Base-by-base conservation (phyloP, 2,888 invertebrate genomes). In the Xestia c-nigrum region DNA sequence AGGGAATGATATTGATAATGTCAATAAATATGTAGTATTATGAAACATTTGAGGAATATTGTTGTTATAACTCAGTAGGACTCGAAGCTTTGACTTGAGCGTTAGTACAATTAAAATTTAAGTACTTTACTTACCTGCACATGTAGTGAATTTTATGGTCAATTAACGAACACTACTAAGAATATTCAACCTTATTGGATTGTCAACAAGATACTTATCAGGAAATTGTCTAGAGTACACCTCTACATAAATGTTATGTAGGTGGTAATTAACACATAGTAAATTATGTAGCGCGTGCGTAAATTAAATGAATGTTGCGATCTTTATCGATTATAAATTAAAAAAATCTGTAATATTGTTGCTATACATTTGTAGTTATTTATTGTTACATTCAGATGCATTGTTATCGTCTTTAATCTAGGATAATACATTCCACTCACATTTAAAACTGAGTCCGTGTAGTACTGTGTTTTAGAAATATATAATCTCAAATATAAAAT, bases 1-100 rank as follows among this genome's bases (percentile, higher is more conserved):
- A 95, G 94, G 89, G 89, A 91, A 94, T 92, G 91, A 83, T 88
- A 85, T 93, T 94, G 93, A 95, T 93, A 91, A 93, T 94, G 92
- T 93, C 88, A 92, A 90, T 89, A 81, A 85, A 88, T 90, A 87
- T 88, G 84, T 92, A 93, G 91, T 93, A 93, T 93, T 93, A 93
- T 92, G 87, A 90, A 89, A 90, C 87, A 87, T 90, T 92, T 91
- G 89, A 89, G 82, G 80, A 88, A 90, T 92, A 90, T 90, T 91
- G 91, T 93, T 94, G 92, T 93, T 92, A 91, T 91, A 80, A 84
- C 83, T 83, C 78, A 74, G 91, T 92, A 92, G 92, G 84, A 92
- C 90, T 93, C 88, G 79, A 91, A 89, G 92, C 91, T 93, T 92
- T 86, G 84, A 89, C 88, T 87, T 88, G 85, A 86, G 88, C 86